phyloP scores from a whole-genome alignment of 2,888 invertebrate species.

The Chymomyza caudatula region DNA sequence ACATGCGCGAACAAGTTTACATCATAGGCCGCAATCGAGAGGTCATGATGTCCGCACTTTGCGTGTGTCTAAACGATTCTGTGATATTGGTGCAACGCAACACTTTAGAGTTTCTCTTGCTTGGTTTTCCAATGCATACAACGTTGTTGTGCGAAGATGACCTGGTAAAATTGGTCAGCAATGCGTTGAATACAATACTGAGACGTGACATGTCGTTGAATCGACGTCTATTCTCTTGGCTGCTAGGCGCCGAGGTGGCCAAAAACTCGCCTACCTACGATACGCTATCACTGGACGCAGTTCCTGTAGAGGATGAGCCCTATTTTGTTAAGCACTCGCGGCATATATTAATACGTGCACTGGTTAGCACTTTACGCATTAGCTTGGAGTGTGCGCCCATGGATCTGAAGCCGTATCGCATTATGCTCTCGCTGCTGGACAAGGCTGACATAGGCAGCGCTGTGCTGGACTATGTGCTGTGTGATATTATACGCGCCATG shows the following conservation, averaged over 20 bases:
- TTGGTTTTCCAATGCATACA: conserved; percentile 91
- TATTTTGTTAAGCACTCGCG: conserved; percentile 85
- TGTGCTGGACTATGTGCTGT: conserved; percentile 86
- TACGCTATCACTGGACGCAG: conserved; percentile 56
- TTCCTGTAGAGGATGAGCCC: conserved; percentile 63
- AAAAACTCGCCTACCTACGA: conserved; percentile 78
- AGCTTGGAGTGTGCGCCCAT: conserved; percentile 81
- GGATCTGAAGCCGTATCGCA: conserved; percentile 85
- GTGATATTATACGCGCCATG: conserved; percentile 86
- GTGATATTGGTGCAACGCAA: conserved; percentile 91
- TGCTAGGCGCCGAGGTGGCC: conserved; percentile 84
- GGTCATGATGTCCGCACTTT: conserved; percentile 88
- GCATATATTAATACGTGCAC: conserved; percentile 83
- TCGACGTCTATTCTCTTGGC: conserved; percentile 90
- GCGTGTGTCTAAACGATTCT: conserved; percentile 88
- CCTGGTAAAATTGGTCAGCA: conserved; percentile 85
- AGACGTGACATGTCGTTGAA: conserved; percentile 94
- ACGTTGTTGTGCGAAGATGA: conserved; percentile 84
- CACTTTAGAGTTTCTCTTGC: conserved; percentile 88
- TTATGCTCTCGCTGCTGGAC: conserved; percentile 90
- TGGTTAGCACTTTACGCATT: conserved; percentile 81
- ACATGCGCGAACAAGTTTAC: conserved; percentile 89
- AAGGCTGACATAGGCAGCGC: conserved; percentile 91
- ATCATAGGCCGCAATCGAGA: conserved; percentile 91
- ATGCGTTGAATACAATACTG: conserved; percentile 86